Percentiles rank a stretch among this genome's conserved stretches.
These are phyloP conservation scores for Oxyura jamaicensis DNA, from an alignment of 2,113 vertebrate species.

Conservation along the genomic window DNA sequence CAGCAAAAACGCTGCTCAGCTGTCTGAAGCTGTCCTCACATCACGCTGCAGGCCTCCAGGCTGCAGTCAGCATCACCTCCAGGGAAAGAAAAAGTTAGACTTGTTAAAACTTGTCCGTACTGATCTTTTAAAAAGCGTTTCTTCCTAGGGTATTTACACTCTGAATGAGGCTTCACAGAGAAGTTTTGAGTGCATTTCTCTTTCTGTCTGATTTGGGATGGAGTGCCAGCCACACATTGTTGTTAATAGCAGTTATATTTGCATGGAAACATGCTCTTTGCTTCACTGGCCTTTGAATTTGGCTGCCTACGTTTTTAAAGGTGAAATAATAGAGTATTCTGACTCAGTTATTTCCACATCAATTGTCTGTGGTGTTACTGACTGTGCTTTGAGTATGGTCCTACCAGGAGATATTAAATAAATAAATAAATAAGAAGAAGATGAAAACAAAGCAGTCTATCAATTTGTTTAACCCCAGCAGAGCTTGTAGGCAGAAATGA, in stretches of 20 bases:
- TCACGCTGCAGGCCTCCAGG: rapidly evolving
- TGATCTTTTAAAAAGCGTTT: neutral
- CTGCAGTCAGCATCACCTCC: neutral
- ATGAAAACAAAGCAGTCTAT: neutral
- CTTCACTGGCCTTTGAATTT: neutral
- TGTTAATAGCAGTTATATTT: neutral
- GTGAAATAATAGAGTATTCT: neutral
- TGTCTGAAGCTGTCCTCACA: neutral
- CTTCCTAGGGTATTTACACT: neutral
- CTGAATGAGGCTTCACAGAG: neutral
- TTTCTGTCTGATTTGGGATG: neutral
- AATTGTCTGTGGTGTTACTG: neutral
- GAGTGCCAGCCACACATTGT: rapidly evolving
- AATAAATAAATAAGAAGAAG: neutral
- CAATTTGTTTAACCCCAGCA: neutral
- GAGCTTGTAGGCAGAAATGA: neutral
- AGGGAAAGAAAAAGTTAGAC: neutral
- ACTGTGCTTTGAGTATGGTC: neutral
- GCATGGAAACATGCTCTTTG: neutral
- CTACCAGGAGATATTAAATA: neutral
- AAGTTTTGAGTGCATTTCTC: neutral
- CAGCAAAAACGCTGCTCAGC: rapidly evolving
- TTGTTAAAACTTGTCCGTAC: neutral
- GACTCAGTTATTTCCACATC: neutral
- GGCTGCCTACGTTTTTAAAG: neutral